Conservation (phyloP, 2,113 vertebrate species). For the Capreolus pygargus region DNA sequence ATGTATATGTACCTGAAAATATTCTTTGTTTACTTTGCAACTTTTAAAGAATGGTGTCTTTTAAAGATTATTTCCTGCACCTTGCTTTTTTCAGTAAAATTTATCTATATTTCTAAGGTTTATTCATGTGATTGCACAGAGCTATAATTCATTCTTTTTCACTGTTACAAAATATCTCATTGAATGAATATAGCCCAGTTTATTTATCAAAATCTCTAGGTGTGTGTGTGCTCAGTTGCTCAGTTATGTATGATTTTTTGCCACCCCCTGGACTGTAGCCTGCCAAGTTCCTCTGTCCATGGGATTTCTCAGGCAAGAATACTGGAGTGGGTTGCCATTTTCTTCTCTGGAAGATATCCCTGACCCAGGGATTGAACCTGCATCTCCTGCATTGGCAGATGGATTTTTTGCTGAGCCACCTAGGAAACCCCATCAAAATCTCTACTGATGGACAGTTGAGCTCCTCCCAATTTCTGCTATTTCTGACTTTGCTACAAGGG, state of each 20-base stretch:
- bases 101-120: not conserved
- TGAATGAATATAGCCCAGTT: not conserved
- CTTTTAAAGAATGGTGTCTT: not conserved
- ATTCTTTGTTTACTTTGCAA: slow-evolving; percentile 15
- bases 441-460: not conserved
- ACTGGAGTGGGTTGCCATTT: not conserved
- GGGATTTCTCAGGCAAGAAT: not conserved
- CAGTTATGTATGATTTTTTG: not conserved
- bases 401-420: not conserved
- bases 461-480: not conserved
- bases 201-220: not conserved
- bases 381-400: not conserved
- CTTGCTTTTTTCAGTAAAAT: not conserved
- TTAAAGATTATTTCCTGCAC: not conserved
- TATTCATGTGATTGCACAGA: not conserved
- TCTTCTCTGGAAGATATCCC: not conserved
- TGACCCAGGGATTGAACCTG: not conserved
- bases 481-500: not conserved
- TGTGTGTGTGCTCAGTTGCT: not conserved
- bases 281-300: not conserved
- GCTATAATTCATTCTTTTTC: not conserved
- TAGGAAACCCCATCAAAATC: not conserved
- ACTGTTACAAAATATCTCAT: not conserved
- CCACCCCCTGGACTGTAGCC: not conserved
- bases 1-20: not conserved